phyloP scores from a whole-genome alignment of 2,888 invertebrate genomes.

The Hemaris fuciformis region DNA sequence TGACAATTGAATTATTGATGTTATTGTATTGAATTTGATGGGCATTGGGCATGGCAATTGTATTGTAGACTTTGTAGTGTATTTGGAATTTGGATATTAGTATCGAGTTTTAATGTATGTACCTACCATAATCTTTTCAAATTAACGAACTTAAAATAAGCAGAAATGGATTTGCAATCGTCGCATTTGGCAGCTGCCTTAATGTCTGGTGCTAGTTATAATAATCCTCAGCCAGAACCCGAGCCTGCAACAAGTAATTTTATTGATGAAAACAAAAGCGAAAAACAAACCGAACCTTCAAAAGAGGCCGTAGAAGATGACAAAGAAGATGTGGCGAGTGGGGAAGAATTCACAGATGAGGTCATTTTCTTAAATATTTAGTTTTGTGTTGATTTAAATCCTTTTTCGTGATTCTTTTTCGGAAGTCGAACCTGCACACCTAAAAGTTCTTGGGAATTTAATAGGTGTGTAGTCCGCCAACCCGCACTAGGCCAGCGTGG shows the following conservation, averaged over 20 bases:
- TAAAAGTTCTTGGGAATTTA: too few relatives aligned
- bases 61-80: too few relatives aligned
- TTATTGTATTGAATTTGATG: too few relatives aligned
- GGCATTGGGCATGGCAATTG: too few relatives aligned
- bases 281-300: slow-evolving; percentile 47
- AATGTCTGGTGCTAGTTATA: slow-evolving; percentile 65
- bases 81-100: too few relatives aligned
- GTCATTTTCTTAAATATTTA: slow-evolving; percentile 33
- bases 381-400: background rate
- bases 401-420: background rate
- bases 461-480: too few relatives aligned
- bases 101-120: too few relatives aligned
- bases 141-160: background rate
- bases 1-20: too few relatives aligned
- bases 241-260: slow-evolving; percentile 25
- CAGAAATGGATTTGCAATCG: slow-evolving; percentile 68
- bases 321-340: slow-evolving; percentile 71
- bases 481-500: too few relatives aligned
- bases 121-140: too few relatives aligned
- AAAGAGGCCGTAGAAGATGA: slow-evolving; percentile 62
- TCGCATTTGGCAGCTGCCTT: slow-evolving; percentile 75
- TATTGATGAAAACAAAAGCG: slow-evolving; percentile 50
- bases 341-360: slow-evolving; percentile 75
- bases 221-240: slow-evolving; percentile 32
- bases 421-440: too few relatives aligned